These are phyloP conservation scores for Tenodera sinensis DNA, from an alignment of 2,888 invertebrate species.

Conservation along the genomic window DNA sequence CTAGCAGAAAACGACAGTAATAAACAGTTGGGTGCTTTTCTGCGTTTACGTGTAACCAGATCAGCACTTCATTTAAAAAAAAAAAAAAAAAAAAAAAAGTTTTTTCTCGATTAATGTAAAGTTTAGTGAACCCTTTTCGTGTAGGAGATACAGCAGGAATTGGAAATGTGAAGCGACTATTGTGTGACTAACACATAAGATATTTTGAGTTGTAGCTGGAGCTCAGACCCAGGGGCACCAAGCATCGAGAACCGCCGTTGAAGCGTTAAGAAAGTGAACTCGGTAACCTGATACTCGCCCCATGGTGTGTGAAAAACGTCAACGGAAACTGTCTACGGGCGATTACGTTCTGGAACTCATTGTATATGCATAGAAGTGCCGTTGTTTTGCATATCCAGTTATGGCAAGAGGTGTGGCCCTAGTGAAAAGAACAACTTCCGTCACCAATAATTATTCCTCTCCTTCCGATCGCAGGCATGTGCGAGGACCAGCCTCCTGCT, in stretches of 20 bases:
- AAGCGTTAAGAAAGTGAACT: background rate
- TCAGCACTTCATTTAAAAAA: too few species aligned
- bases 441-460: background rate
- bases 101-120: too few species aligned
- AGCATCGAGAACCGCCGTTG: background rate
- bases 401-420: background rate
- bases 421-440: background rate
- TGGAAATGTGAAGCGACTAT: too few species aligned
- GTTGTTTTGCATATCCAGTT: background rate
- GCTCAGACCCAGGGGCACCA: background rate
- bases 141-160: too few species aligned
- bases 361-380: background rate
- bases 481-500: too few species aligned
- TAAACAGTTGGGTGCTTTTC: too few species aligned
- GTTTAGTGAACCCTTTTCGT: too few species aligned
- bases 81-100: too few species aligned
- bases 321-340: background rate
- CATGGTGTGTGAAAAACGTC: background rate
- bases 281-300: background rate
- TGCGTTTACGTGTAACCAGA: too few species aligned
- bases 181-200: too few species aligned
- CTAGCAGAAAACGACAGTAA: too few species aligned
- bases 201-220: too few species aligned
- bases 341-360: background rate
- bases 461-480: background rate